Base-by-base conservation (phyloP, 2,113 vertebrate species). In the Andinoacara biseriatus region DNA sequence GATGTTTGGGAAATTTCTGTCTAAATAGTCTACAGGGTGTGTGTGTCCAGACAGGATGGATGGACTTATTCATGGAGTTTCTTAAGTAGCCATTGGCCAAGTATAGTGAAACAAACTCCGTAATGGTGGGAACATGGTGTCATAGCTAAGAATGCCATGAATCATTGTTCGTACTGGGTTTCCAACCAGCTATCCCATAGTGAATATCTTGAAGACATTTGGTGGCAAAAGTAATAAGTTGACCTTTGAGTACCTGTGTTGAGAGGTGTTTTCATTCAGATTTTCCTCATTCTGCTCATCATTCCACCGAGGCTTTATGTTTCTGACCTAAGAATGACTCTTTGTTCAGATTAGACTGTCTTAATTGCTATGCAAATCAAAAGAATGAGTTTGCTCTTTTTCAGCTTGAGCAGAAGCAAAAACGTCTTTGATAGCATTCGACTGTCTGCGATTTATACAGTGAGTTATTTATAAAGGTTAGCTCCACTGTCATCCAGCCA, bases 231-330 rank as follows among this genome's bases (percentile, higher is more conserved):
- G 59, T 82, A 74, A 84, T 69, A 62, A 60, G 43, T 46, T 60
- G 78, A 86, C 67, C 69, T 83, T 82, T 86, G 38, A 46, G 43
- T 62, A 57, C 61, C 52, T 60, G 40, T 33, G 38, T 83, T 80
- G 78, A 80, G 35, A 83, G 22, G 72, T 78, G 11, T 72, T 83
- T 91, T 88, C 74, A 90, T 87, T 85, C 58, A 75, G 26, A 63
- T 76, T 84, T 35, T 62, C 58, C 33, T 11, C 11, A 24, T 83
- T 67, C 82, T 83, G 65, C 61, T 59, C 63, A 62, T 81, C 31
- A 10, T 74, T 77, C 83, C 78, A 67, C 17, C 2, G 83, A 76
- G 82, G 58, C 40, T 4, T 8, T 18, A 10, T 18, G 38, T 43
- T 10, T 81, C 46, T 82, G 83, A 86, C 83, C 63, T 40, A 15